Evolutionary conservation across 2,888 invertebrate species (phyloP).

Genomic region (Melanotus villosus): DNA sequence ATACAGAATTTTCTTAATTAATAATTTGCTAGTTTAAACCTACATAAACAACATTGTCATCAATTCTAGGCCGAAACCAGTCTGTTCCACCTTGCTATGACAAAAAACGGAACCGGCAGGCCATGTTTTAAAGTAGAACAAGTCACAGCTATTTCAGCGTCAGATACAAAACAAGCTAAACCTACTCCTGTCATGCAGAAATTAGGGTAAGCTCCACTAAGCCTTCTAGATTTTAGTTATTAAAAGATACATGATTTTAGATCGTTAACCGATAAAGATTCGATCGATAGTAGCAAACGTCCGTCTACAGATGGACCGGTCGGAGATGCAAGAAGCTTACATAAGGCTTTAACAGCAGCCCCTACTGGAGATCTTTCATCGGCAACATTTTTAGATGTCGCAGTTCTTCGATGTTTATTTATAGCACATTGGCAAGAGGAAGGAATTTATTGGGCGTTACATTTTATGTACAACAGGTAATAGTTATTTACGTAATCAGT

Average conservation of each 20-base stretch:
- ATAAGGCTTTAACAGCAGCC: slow-evolving; percentile 54
- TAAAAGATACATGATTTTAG: slow-evolving; percentile 59
- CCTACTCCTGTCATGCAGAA: slow-evolving; percentile 73
- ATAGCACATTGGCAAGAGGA: slow-evolving; percentile 98
- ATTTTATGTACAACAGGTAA: slow-evolving; percentile 90
- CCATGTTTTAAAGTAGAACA: slow-evolving; percentile 70
- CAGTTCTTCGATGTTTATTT: slow-evolving; percentile 95
- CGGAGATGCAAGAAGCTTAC: slow-evolving; percentile 55
- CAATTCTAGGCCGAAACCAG: slow-evolving; percentile 80
- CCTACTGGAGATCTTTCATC: slow-evolving; percentile 76
- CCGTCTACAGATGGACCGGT: slow-evolving; percentile 59
- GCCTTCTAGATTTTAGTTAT: too few species aligned
- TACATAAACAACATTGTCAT: slow-evolving; percentile 8
- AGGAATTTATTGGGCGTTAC: slow-evolving; percentile 97
- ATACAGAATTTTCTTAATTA: too few species aligned
- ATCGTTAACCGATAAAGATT: slow-evolving; percentile 83
- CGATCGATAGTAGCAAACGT: slow-evolving; percentile 74
- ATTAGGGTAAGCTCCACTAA: slow-evolving; percentile 69
- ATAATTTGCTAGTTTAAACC: not conserved
- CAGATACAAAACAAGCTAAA: slow-evolving; percentile 66
- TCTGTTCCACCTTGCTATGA: slow-evolving; percentile 78
- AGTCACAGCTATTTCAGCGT: slow-evolving; percentile 66
- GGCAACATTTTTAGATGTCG: slow-evolving; percentile 97
- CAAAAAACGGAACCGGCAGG: slow-evolving; percentile 67
- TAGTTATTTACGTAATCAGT: too few species aligned